Evolutionary conservation across 2,797 vertebrate genomes (phyloP), one percentile per base, ranked within the genome.

Genomic region (Loriculus beryllinus): DNA sequence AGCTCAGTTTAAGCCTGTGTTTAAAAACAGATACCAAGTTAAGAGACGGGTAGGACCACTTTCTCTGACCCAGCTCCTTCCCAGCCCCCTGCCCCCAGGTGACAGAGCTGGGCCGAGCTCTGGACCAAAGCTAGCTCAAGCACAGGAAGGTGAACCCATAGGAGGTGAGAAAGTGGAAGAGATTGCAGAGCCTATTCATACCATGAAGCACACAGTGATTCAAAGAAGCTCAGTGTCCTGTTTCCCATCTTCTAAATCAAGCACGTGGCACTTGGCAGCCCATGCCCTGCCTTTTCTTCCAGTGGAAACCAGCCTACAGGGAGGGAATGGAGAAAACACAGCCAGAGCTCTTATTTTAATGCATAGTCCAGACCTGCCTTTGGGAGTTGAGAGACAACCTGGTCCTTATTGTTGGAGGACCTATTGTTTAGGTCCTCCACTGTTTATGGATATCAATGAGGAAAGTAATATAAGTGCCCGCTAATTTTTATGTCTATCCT

Each of bases 261-360:
- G 40, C 22, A 37, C 23, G 12, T 45, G 26, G 37, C 14, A 69
- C 21, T 18, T 29, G 39, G 26, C 0, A 0, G 4, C 35, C 86
- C n/a, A 43, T 64, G 62, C 26, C 35, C n/a, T 59, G 39, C 3
- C 57, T 86, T 68, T 82, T 79, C 45, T 70, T 92, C 51, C 42
- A 31, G 33, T 16, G 37, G 40, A 85, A 75, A 70, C 13, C 16
- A 33, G 17, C 7, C 42, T 62, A 20, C 62, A 31, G 47, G 29
- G 6, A 65, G 43, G 9, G 23, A 82, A 60, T 42, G 29, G 29
- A 79, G 29, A 45, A 65, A 78, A 65, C 0, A 0, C 14, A 56
- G 39, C 21, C 26, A 60, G 12, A 48, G 21, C 25, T 78, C 26
- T 68, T 75, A 67, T 15, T 39, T 74, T 54, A n/a, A 54, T 54